Conservation (phyloP, 2,888 invertebrate genomes). For the Ceriagrion tenellum region DNA sequence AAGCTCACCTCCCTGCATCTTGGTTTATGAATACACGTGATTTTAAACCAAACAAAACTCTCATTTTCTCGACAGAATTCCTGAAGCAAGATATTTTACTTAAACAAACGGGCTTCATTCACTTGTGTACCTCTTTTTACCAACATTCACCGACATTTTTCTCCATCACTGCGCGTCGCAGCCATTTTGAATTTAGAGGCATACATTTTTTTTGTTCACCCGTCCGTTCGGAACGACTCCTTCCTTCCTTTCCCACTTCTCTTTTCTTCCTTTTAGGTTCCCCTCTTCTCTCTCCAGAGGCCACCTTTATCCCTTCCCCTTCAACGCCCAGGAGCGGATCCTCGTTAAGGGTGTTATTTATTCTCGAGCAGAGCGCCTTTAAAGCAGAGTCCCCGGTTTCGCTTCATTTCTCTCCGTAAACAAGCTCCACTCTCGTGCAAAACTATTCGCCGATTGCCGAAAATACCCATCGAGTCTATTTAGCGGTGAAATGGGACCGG, state of each 20-base stretch:
- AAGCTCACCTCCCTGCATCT: too few species aligned
- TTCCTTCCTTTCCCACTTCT: not conserved
- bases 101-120: too few species aligned
- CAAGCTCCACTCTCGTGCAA: not conserved
- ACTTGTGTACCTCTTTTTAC: too few species aligned
- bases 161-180: too few species aligned
- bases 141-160: too few species aligned
- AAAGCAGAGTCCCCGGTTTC: not conserved
- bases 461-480: not conserved
- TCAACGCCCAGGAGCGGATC: not conserved
- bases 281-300: not conserved
- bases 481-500: not conserved
- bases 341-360: constrained; percentile 9
- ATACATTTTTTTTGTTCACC: too few species aligned
- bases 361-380: not conserved
- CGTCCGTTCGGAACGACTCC: too few species aligned
- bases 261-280: not conserved
- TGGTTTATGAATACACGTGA: too few species aligned
- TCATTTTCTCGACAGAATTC: too few species aligned
- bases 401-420: constrained; percentile 15
- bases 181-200: too few species aligned
- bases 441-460: constrained; percentile 26
- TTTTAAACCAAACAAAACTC: too few species aligned
- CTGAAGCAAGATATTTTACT: too few species aligned
- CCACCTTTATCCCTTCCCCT: not conserved